Conservation (phyloP, 2,888 invertebrate genomes). For the Gryllus longicercus region DNA sequence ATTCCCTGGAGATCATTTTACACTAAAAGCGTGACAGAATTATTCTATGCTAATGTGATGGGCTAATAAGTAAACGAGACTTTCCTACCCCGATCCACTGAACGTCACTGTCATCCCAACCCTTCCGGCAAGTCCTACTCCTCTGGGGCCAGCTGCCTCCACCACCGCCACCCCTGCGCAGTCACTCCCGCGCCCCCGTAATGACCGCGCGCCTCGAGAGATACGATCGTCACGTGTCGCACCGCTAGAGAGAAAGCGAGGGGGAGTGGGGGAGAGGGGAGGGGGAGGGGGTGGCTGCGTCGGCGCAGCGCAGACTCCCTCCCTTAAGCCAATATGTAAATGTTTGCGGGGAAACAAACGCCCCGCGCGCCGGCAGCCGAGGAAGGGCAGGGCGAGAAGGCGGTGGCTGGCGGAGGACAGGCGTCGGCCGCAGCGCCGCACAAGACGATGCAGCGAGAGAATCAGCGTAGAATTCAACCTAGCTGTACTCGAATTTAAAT, state of each 20-base stretch:
- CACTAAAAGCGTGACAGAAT: no score
- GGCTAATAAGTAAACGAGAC: no score
- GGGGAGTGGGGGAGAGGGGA: background rate
- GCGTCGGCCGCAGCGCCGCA: no score
- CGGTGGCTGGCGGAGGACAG: no score
- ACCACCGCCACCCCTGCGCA: background rate
- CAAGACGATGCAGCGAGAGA: no score
- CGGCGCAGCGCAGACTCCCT: background rate
- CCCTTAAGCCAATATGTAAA: conserved; percentile 17
- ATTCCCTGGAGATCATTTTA: no score
- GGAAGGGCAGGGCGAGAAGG: background rate
- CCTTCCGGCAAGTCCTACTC: no score
- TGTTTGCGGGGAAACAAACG: conserved; percentile 2
- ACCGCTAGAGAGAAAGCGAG: background rate
- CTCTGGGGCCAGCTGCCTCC: background rate
- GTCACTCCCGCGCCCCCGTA: background rate
- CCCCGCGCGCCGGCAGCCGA: background rate
- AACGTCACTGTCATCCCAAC: no score
- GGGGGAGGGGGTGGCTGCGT: background rate
- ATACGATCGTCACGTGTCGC: conserved; percentile 17
- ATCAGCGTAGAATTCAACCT: no score
- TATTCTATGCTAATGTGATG: no score
- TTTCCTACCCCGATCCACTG: no score
- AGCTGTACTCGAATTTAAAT: no score
- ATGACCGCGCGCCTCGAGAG: background rate